A percentile compares a stretch with the other conserved stretches of the same genome.
Evolutionary conservation across 2,888 invertebrate genomes (phyloP).

Genomic region (Timandra comae): DNA sequence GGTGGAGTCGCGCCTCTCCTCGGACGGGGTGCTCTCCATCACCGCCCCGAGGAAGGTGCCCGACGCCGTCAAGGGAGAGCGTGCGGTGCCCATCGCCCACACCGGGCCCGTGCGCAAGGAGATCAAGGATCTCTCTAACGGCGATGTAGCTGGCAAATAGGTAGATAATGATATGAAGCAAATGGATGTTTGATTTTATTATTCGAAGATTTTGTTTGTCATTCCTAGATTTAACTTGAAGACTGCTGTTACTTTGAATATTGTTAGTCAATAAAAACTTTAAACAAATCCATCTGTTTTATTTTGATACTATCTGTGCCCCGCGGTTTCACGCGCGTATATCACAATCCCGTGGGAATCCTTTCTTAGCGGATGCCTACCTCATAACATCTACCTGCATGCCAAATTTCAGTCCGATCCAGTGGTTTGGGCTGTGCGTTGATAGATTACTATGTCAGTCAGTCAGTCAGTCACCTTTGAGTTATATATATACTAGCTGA

Average conservation of each 20-base stretch:
- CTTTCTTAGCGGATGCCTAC: too few species aligned
- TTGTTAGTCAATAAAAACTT: background rate
- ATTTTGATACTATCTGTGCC: too few species aligned
- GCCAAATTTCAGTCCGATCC: too few species aligned
- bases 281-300: too few species aligned
- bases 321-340: too few species aligned
- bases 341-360: too few species aligned
- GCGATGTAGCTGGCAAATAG: conserved; percentile 41
- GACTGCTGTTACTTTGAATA: conserved; percentile 9
- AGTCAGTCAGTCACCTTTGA: too few species aligned
- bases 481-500: too few species aligned
- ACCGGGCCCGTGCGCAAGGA: conserved; percentile 78
- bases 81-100: conserved; percentile 77
- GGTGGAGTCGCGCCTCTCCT: conserved; percentile 83
- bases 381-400: too few species aligned
- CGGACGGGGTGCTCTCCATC: conserved; percentile 84
- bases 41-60: conserved; percentile 76
- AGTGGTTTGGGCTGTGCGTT: too few species aligned
- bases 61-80: conserved; percentile 56
- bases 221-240: conserved; percentile 4
- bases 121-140: conserved; percentile 66
- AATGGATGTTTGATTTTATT: background rate
- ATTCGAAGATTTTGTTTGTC: background rate
- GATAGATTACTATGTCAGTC: too few species aligned
- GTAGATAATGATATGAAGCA: conserved; percentile 3